Base-by-base conservation (phyloP, 1,140 invertebrate species). In the Trypoxylus dichotomus region DNA sequence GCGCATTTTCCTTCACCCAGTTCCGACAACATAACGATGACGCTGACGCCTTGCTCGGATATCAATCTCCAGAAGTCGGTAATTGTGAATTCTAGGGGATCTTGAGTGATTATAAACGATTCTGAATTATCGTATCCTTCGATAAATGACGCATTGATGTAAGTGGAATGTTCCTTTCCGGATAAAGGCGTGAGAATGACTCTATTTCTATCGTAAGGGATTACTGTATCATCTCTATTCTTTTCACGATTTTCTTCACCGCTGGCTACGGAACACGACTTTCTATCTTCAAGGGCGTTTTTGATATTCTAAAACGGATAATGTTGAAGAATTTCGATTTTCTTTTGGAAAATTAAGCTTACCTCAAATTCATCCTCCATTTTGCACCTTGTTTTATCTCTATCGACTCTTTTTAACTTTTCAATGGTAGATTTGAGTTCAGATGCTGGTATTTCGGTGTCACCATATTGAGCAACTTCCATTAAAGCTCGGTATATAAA, bases 61-160 rank as follows among this genome's bases (percentile, higher is more conserved):
- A 98, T 92, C 96, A 98, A 97, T 84, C 96, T 90, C 97, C 97
- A 98, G 87, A 99, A 98, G 88, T 98, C 97, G 79, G 91, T 90
- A 76, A 96, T 92, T 0, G 97, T 98, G 78, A 90, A 90, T 32
- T 96, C 94, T 75, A 98, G 85, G 0, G 97, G 97, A 88, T 98
- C 97, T 90, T 99, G 97, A 1, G 96, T 96, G 63, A 98, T 97
- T 60, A 98, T 96, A 87, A 97, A 98, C 19, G 95, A 95, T 86
- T 96, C 95, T 0, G 92, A 93, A 87, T 97, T 96, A 84, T 98
- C 95, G 85, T 98, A 98, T 19, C 96, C 96, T 89, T 98, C 96
- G 81, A 99, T 96, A 86, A 97, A 98, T 1, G 96, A 97, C 1
- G 97, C 97, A 87, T 99, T 98, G 81, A 98, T 98, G 84, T 98